phyloP scores from a whole-genome alignment of 2,113 vertebrate genomes.

The Eubucco bourcierii region DNA sequence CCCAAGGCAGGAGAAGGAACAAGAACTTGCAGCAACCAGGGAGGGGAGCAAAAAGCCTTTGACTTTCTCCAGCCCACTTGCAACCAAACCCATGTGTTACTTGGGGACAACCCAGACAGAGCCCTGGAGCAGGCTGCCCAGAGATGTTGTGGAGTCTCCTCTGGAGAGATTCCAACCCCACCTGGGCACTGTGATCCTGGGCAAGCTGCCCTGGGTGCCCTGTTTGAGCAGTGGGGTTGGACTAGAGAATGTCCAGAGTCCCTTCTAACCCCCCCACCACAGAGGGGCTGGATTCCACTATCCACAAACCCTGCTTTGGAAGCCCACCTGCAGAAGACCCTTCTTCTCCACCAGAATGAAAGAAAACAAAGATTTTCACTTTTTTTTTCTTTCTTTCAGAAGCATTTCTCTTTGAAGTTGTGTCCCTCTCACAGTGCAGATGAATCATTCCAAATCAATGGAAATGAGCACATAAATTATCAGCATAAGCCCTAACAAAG shows the following conservation, averaged over 20 bases:
- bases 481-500: not conserved
- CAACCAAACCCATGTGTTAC: not conserved
- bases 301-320: not conserved
- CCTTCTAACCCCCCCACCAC: not conserved
- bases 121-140: too few species aligned
- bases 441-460: not conserved
- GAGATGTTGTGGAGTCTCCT: too few species aligned
- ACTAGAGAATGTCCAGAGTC: too few species aligned
- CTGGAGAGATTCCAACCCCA: too few species aligned
- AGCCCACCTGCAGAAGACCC: rapidly evolving
- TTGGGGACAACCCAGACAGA: too few species aligned
- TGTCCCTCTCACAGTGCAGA: not conserved
- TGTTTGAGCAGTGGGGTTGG: too few species aligned
- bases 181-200: too few species aligned
- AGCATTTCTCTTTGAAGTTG: not conserved
- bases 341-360: not conserved
- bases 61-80: not conserved
- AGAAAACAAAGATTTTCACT: not conserved
- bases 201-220: too few species aligned
- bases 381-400: not conserved
- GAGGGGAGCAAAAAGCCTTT: not conserved
- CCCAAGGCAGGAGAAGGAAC: not conserved
- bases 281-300: not conserved
- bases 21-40: rapidly evolving
- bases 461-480: not conserved